phyloP scores from a whole-genome alignment of 2,888 invertebrate genomes.

The Chrysopilus asiliformis region DNA sequence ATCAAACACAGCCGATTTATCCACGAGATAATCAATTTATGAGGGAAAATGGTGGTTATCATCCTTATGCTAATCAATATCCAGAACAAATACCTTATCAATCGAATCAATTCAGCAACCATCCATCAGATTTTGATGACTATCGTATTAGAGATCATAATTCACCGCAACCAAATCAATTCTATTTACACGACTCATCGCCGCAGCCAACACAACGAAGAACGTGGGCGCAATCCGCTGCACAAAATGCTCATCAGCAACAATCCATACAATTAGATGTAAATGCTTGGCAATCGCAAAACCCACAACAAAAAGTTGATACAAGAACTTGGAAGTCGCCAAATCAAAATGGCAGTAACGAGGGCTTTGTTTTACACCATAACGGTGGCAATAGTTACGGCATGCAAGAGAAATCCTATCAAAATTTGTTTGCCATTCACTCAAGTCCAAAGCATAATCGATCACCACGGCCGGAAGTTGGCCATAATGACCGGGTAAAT shows the following conservation, averaged over 20 bases:
- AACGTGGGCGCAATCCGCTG: slow-evolving; percentile 52
- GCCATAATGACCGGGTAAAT: too few species aligned
- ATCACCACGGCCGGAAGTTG: too few species aligned
- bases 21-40: slow-evolving; percentile 41
- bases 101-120: slow-evolving; percentile 24
- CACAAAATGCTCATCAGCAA: slow-evolving; percentile 20
- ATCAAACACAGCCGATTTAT: slow-evolving; percentile 38
- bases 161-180: slow-evolving; percentile 43
- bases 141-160: slow-evolving; percentile 29
- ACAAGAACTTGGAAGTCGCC: slow-evolving; percentile 37
- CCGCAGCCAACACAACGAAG: slow-evolving; percentile 43
- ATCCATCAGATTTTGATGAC: slow-evolving; percentile 40
- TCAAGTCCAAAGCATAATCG: slow-evolving; percentile 53
- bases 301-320: slow-evolving; percentile 20
- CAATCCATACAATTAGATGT: slow-evolving; percentile 30
- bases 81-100: slow-evolving; percentile 15
- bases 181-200: slow-evolving; percentile 59
- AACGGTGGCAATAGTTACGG: slow-evolving; percentile 48
- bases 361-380: slow-evolving; percentile 51
- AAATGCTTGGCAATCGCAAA: slow-evolving; percentile 33
- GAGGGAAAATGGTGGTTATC: slow-evolving; percentile 35
- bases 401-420: slow-evolving; percentile 39
- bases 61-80: slow-evolving; percentile 14
- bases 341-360: slow-evolving; percentile 17
- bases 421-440: slow-evolving; percentile 36